Base-by-base conservation (phyloP, 2,888 invertebrate genomes). In the Aromia moschata region DNA sequence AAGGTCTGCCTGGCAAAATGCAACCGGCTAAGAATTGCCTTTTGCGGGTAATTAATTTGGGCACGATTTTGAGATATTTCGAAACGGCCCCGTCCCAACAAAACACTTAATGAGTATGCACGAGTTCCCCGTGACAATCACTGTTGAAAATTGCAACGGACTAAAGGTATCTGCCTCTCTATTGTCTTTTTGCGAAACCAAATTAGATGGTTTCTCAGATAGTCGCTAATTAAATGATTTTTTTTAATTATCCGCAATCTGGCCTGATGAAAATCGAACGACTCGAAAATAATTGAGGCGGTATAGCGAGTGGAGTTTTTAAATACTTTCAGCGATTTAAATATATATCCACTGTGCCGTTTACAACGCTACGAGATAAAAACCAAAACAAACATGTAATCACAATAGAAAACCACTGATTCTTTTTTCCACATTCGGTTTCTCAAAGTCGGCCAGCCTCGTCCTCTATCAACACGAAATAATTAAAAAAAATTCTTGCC, bases 41-140 rank as follows among this genome's bases (percentile, higher is more conserved):
- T 47, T 51, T 56, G 18, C 38, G 56, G 55, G 53, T 65, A 67
- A 65, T 65, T 67, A 67, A 67, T 65, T 60, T 65, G 40, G 63
- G 51, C 67, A 67, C 65, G 67, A 64, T 65, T 62, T 62, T 55
- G 41, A 65, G 58, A 58, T 56, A 58, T 67, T 58, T 67, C 56
- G 53, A 62, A 60, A 66, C 56, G 55, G n/a, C 45, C 44, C 60
- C 58, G 60, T 44, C 60, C 55, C 56, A 62, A 64, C 62, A 49
- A 58, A 64, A 67, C 62, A 67, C 56, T 53, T 57, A 67, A 67
- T 65, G 65, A 64, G 59, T 57, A 58, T 60, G 59, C 65, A 62
- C 62, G 62, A 62, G 41, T 61, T 40, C 43, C 43, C 58, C 63
- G 67, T 67, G 67, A 67, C 65, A 65, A 65, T 62, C 59, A 49